A percentile compares a stretch with the other conserved stretches of the same genome.
Conservation (phyloP, 2,113 vertebrate genomes). For the Ahaetulla prasina region DNA sequence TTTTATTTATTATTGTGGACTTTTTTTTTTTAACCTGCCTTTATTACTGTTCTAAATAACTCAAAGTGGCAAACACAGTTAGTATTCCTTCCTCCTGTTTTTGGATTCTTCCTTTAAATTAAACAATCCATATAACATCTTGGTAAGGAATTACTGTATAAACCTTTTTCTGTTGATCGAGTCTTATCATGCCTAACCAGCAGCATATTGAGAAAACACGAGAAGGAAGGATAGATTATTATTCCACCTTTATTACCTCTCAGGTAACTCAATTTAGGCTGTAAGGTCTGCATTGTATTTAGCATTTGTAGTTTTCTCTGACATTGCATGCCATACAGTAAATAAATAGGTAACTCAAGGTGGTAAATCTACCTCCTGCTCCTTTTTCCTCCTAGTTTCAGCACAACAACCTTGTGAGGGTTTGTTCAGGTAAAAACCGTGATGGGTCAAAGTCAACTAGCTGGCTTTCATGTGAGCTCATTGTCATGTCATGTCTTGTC, state of each 20-base stretch:
- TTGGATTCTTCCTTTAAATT: neutral
- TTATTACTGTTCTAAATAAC: neutral
- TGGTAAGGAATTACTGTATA: neutral
- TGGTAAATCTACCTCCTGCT: neutral
- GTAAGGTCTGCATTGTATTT: neutral
- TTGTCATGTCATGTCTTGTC: no score
- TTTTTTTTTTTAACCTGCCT: neutral
- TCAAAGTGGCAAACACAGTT: neutral
- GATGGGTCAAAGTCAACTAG: no score
- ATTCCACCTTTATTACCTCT: neutral
- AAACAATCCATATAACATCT: neutral
- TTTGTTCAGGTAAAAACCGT: no score
- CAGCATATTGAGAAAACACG: neutral
- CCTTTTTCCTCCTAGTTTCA: neutral
- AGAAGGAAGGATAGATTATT: neutral
- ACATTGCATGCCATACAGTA: neutral
- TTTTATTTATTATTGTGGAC: neutral
- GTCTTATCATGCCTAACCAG: neutral
- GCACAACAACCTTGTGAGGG: neutral
- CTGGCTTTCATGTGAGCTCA: no score
- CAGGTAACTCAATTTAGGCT: neutral
- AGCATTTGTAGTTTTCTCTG: neutral
- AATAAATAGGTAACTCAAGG: neutral
- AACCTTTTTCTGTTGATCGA: neutral
- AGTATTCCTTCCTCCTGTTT: neutral